Evolutionary conservation across 2,888 invertebrate species (phyloP), one percentile per base, ranked within the genome.

Genomic region (Thereva nobilitata): DNA sequence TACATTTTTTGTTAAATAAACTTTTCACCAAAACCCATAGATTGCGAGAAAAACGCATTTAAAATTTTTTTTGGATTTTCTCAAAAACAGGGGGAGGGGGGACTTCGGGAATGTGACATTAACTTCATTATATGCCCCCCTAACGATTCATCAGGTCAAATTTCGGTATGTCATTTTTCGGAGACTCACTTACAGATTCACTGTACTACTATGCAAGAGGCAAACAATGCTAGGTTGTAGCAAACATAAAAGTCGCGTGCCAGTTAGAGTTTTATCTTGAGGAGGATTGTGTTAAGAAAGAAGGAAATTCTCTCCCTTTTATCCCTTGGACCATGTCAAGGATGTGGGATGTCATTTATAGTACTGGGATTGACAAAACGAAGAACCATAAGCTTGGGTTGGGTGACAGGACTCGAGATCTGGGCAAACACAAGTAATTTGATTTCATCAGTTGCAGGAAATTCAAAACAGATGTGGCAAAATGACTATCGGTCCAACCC

Each of bases 351-450:
- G 61, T n/a, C 61, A 41, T 61, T 61, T 61, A 61, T 61, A 50
- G 61, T 41, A 41, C 50, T 61, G 61, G 5, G 10, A 6, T 61
- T 50, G 50, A 61, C 61, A 61, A 37, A 23, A 59, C 12, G n/a
- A 41, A 45, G 38, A 61, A 23, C 41, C 50, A 49, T 42, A 50
- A 23, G 23, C 23, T 23, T 1, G 23, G 23, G 23, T 2, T 23
- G 23, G 64, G 63, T 57, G 61, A 67, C 54, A 50, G 50, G 42
- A 55, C 47, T 34, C 42, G 45, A 64, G 63, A 54, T 67, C 69
- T 69, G 56, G 49, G 47, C 55, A 69, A 69, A 69, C 69, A 69
- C 40, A 67, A 64, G 53, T 69, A 69, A 69, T 67, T 67, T 67
- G 64, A 69, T 69, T 69, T 69, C 67, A 61, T 69, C 67, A 69